Evolutionary conservation across 2,888 invertebrate genomes (phyloP), one percentile per base, ranked within the genome.

Genomic region (Callosobruchus maculatus): DNA sequence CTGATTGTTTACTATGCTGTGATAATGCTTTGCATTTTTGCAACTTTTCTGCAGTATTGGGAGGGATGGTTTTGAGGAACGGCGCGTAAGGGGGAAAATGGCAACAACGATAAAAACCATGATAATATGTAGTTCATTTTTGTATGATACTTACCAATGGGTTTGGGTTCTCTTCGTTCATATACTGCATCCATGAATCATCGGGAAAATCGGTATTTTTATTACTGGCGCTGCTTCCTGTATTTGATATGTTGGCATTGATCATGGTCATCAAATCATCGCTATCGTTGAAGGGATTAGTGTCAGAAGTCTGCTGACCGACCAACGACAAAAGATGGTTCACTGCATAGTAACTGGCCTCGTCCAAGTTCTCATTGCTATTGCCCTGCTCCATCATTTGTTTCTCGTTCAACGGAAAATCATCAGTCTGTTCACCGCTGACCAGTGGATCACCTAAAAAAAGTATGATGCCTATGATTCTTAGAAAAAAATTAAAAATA

Each of bases 381-480:
- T 26, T 72, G 68, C 26, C 67, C 67, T 68, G 71, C 71, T 74
- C 74, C 30, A 67, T 66, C 26, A 70, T 30, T 21, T 71, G 72
- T 30, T 70, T 68, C 18, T 74, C 72, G 18, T 70, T 67, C 21
- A 72, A 21, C n/a, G 70, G 70, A 31, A 72, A 70, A 67, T 49
- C 31, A 70, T 21, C 21, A 22, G 68, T n/a, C 5, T 21, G 70
- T 21, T 74, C 69, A 22, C 72, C 74, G 70, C 72, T 74, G 20
- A 74, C n/a, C 21, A 74, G 68, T 4, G 74, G 74, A 31, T 72
- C 74, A 70, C 74, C 74, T 74, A 22, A 70, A 70, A 74, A 31
- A 22, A 26, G 26, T 18, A 26, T 26, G 26, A 26, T 26, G 7
- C 26, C 2, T 26, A 26, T 26, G n/a, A n/a, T n/a, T n/a, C n/a